phyloP scores from a whole-genome alignment of 2,888 invertebrate species.

The Alitta virens region DNA sequence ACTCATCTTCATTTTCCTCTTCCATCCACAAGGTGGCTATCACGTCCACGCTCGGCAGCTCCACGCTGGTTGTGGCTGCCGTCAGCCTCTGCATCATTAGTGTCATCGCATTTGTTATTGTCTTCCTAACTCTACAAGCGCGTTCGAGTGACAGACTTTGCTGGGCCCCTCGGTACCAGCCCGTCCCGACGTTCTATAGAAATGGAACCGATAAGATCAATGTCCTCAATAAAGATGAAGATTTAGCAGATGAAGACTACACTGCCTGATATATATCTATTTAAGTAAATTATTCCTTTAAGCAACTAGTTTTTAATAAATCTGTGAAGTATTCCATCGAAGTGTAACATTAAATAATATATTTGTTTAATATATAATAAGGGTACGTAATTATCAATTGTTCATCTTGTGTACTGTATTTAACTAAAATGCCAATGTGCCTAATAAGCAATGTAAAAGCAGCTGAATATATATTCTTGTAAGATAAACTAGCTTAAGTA shows the following conservation, averaged over 20 bases:
- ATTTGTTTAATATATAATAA: too few species aligned
- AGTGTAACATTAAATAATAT: too few species aligned
- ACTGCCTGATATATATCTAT: constrained; percentile 10
- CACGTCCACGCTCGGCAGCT: neutral
- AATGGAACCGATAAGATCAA: constrained; percentile 12
- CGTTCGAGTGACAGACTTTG: constrained; percentile 24
- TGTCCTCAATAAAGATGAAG: constrained; percentile 5
- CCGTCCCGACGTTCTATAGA: constrained; percentile 26
- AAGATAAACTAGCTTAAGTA: too few species aligned
- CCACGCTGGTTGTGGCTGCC: constrained; percentile 8
- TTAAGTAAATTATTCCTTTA: too few species aligned
- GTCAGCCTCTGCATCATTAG: constrained; percentile 18
- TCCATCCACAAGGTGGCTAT: neutral
- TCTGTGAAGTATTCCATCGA: too few species aligned
- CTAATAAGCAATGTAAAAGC: too few species aligned
- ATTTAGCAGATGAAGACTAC: constrained; percentile 14
- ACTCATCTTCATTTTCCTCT: neutral
- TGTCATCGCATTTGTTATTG: constrained; percentile 20
- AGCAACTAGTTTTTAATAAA: too few species aligned
- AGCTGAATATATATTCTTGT: too few species aligned
- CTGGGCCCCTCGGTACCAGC: constrained; percentile 25
- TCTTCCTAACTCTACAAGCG: constrained; percentile 27
- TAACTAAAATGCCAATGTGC: too few species aligned
- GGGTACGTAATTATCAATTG: too few species aligned
- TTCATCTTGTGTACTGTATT: too few species aligned